Conservation (phyloP, 2,888 invertebrate genomes). For the Boloria selene region DNA sequence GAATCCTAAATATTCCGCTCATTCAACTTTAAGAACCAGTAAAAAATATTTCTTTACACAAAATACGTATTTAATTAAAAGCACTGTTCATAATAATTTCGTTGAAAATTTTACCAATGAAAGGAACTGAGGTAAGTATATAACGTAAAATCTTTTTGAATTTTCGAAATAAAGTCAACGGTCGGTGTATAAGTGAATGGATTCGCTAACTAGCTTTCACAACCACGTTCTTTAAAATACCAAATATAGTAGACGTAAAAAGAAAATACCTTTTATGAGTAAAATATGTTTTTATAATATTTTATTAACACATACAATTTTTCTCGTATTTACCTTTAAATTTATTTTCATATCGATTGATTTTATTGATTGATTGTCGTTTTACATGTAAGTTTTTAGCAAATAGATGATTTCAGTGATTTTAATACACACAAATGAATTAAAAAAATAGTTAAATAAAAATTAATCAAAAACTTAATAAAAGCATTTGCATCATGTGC, state of each 20-base stretch:
- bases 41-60: constrained; percentile 9
- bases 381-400: too few species aligned
- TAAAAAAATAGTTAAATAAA: too few species aligned
- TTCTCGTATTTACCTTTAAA: constrained; percentile 9
- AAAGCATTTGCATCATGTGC: too few species aligned
- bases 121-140: not conserved
- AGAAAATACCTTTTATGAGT: constrained; percentile 21
- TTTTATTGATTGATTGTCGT: too few species aligned
- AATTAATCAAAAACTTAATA: too few species aligned
- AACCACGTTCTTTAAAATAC: not conserved
- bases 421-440: too few species aligned
- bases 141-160: constrained; percentile 11
- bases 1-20: constrained; percentile 10
- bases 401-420: too few species aligned
- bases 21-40: not conserved
- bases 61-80: constrained; percentile 14
- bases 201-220: not conserved
- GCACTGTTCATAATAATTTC: constrained; percentile 9
- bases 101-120: constrained; percentile 7
- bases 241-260: not conserved
- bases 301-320: constrained; percentile 9
- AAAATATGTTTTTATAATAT: constrained; percentile 25
- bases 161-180: constrained; percentile 3
- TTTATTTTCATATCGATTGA: constrained; percentile 1
- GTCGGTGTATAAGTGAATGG: not conserved